Conservation (phyloP, 2,888 invertebrate genomes). For the Julus scandinavius region DNA sequence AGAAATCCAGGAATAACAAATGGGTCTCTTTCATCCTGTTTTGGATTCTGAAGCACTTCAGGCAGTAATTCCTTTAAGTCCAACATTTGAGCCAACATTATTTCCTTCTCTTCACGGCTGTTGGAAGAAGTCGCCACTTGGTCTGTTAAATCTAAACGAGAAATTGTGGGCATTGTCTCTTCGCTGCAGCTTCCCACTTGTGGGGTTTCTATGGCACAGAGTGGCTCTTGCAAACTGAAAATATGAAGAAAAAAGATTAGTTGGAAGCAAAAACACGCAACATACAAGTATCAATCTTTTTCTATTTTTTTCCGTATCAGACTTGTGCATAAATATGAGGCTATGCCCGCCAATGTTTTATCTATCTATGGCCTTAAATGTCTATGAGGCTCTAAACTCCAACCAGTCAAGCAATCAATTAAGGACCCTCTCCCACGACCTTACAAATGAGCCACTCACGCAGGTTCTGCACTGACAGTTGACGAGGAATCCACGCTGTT, state of each 20-base stretch:
- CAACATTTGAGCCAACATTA: conserved; percentile 20
- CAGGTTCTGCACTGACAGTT: neutral
- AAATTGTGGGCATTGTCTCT: neutral
- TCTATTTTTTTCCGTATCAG: too few species aligned
- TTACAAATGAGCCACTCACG: neutral
- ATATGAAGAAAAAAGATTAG: neutral
- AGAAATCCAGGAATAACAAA: neutral
- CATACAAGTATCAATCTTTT: too few species aligned
- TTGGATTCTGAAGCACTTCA: neutral
- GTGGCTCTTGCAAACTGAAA: neutral
- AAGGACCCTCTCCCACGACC: too few species aligned
- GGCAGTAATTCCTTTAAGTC: neutral
- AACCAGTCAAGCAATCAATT: too few species aligned
- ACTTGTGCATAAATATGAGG: too few species aligned
- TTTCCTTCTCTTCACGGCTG: conserved; percentile 45
- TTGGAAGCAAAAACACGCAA: neutral
- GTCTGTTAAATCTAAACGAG: neutral
- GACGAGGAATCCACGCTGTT: neutral
- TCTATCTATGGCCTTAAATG: too few species aligned
- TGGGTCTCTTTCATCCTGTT: neutral
- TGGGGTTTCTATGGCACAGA: neutral
- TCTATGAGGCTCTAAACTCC: too few species aligned
- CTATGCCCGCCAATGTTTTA: too few species aligned
- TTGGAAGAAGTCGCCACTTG: neutral
- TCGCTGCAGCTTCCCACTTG: neutral